These are phyloP conservation scores for Pogoniulus pusillus DNA, from an alignment of 2,797 vertebrate genomes.

Conservation along the genomic window DNA sequence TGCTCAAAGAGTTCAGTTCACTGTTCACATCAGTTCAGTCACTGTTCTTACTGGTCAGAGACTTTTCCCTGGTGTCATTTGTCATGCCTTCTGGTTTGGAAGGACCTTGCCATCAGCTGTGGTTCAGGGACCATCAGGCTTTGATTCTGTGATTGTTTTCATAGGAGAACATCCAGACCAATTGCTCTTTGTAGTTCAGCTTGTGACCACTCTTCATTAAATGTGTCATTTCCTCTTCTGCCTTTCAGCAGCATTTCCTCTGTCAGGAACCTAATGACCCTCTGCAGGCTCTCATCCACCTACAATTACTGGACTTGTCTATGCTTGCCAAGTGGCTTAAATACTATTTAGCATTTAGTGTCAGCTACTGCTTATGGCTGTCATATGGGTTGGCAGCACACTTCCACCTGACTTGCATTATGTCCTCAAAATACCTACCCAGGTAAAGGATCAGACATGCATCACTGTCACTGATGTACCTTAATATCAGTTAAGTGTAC, in stretches of 20 bases:
- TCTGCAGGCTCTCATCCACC: constrained; percentile 30
- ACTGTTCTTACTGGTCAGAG: not conserved
- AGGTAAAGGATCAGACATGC: not conserved
- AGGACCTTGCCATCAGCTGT: not conserved
- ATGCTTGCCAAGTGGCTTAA: constrained; percentile 41
- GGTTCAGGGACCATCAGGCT: not conserved
- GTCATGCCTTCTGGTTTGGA: not conserved
- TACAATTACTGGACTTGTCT: constrained; percentile 1
- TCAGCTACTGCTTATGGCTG: not conserved
- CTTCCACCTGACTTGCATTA: not conserved
- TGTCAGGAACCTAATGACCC: constrained; percentile 48
- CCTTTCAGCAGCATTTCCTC: constrained; percentile 56
- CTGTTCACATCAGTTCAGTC: not conserved
- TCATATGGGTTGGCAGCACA: not conserved
- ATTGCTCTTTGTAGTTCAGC: constrained; percentile 28
- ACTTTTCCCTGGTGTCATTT: not conserved
- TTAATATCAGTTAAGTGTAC: not conserved
- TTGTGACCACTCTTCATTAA: constrained; percentile 15
- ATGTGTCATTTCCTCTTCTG: constrained; percentile 61
- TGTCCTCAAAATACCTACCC: not conserved
- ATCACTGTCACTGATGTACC: not conserved
- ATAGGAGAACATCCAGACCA: not conserved
- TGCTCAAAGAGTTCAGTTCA: not conserved
- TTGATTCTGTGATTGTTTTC: not conserved
- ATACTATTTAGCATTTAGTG: not conserved